Conservation (phyloP, 2,888 invertebrate genomes). For the Drosophila quinaria region DNA sequence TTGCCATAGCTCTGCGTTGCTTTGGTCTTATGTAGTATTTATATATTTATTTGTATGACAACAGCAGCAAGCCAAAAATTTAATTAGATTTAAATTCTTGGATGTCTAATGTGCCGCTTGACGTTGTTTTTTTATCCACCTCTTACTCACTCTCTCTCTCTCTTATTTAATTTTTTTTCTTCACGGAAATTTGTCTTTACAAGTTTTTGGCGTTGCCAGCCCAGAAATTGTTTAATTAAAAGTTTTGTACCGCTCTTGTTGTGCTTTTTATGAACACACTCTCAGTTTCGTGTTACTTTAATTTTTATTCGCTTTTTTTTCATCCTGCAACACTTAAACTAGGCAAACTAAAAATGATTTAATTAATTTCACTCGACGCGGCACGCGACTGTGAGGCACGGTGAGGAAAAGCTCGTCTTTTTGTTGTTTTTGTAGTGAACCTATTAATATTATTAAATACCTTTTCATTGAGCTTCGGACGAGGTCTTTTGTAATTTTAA, state of each 20-base stretch:
- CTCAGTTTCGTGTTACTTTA: constrained; percentile 52
- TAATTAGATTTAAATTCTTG: constrained; percentile 83
- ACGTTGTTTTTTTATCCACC: constrained; percentile 19
- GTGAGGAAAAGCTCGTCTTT: not conserved
- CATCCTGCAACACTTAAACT: constrained; percentile 46
- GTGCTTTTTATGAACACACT: constrained; percentile 52
- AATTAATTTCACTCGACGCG: constrained; percentile 45
- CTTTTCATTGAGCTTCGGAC: constrained; percentile 56
- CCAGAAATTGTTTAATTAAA: constrained; percentile 80
- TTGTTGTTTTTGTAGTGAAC: constrained; percentile 12
- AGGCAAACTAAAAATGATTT: constrained; percentile 51
- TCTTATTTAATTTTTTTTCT: constrained; percentile 18
- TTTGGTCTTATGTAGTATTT: constrained; percentile 39
- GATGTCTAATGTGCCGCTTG: constrained; percentile 70
- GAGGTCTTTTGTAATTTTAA: constrained; percentile 53
- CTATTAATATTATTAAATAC: constrained; percentile 68
- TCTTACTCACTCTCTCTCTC: not conserved
- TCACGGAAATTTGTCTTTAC: constrained; percentile 74
- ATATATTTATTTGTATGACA: constrained; percentile 72
- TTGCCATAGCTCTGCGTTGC: constrained; percentile 60
- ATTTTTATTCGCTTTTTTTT: constrained; percentile 26
- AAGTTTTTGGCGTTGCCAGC: constrained; percentile 69
- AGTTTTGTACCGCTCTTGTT: constrained; percentile 72
- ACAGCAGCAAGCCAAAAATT: constrained; percentile 71
- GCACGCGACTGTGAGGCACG: not conserved